These are phyloP conservation scores for Ictalurus furcatus DNA, from an alignment of 2,113 vertebrate species.

Conservation along the genomic window DNA sequence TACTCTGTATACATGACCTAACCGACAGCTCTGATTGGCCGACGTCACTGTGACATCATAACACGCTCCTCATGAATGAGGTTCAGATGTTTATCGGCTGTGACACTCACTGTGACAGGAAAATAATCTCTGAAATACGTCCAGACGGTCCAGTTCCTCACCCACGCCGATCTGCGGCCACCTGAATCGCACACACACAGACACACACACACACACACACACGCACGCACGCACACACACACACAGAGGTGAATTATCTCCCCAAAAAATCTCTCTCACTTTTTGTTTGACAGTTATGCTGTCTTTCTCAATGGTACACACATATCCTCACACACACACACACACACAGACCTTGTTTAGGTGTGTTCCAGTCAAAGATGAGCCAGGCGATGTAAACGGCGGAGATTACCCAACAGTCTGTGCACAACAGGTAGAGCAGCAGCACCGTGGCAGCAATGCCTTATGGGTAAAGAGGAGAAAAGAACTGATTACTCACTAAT, in stretches of 20 bases:
- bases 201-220: conserved; percentile 21
- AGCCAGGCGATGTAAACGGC: conserved; percentile 91
- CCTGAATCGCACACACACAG: conserved; percentile 68
- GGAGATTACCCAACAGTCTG: conserved; percentile 88
- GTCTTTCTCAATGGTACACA: neutral
- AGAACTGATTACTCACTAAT: neutral
- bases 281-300: neutral
- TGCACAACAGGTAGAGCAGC: conserved; percentile 90
- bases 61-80: neutral
- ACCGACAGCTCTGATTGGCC: neutral
- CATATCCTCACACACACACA: neutral
- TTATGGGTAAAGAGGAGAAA: conserved; percentile 58
- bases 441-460: conserved; percentile 81
- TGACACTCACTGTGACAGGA: conserved; percentile 84
- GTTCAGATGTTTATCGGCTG: neutral
- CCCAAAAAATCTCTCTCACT: neutral
- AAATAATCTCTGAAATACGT: conserved; percentile 96
- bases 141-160: conserved; percentile 94
- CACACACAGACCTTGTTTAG: conserved; percentile 82
- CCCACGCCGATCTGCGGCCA: conserved; percentile 92
- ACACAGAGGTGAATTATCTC: neutral
- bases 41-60: neutral
- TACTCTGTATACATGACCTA: neutral
- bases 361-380: conserved; percentile 96
- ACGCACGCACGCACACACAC: neutral